These are phyloP conservation scores for Octopus sinensis DNA, from an alignment of 1,140 invertebrate species.

Conservation along the genomic window DNA sequence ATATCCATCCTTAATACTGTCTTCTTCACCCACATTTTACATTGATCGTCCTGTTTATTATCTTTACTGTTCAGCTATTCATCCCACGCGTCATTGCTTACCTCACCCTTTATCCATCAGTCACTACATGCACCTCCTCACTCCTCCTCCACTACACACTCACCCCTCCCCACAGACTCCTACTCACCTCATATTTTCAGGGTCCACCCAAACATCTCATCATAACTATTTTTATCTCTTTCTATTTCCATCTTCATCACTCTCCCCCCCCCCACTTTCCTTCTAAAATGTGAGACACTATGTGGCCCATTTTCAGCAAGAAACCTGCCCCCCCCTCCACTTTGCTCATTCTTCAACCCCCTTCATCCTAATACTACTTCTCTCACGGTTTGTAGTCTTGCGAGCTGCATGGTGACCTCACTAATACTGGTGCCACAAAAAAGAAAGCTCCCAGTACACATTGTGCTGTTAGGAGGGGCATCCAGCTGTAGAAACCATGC, in stretches of 20 bases:
- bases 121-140: neutral
- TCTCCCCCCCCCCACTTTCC: neutral
- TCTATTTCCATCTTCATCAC: neutral
- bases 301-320: too few species aligned
- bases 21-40: neutral
- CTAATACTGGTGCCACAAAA: too few species aligned
- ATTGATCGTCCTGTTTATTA: neutral
- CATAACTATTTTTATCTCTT: neutral
- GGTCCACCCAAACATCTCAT: neutral
- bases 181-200: neutral
- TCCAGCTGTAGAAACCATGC: too few species aligned
- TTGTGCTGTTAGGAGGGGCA: too few species aligned
- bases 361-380: too few species aligned
- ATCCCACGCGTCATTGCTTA: neutral
- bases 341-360: too few species aligned
- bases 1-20: neutral
- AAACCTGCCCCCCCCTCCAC: too few species aligned
- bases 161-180: neutral
- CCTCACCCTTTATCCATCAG: neutral
- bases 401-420: too few species aligned
- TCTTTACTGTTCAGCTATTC: neutral
- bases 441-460: too few species aligned
- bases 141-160: neutral
- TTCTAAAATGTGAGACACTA: neutral
- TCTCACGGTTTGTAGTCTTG: too few species aligned